Conservation (phyloP, 2,888 invertebrate species). For the Watsonalla binaria region DNA sequence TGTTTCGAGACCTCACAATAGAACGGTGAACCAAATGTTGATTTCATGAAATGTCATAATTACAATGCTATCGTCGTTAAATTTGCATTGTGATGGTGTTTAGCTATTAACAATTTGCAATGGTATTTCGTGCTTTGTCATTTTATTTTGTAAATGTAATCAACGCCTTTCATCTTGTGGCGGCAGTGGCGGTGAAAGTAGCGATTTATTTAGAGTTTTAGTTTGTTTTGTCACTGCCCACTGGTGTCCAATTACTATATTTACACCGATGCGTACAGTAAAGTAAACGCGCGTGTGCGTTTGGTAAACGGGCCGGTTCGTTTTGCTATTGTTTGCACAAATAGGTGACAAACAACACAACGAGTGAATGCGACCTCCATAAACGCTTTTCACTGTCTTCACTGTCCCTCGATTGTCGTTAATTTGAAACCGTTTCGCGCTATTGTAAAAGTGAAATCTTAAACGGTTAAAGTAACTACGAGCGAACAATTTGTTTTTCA, state of each 20-base stretch:
- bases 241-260: constrained; percentile 5
- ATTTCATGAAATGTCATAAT: neutral
- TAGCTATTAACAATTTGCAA: neutral
- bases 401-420: constrained; percentile 43
- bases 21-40: neutral
- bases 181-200: neutral
- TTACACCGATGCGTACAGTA: constrained; percentile 12
- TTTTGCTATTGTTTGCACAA: constrained; percentile 50
- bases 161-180: neutral
- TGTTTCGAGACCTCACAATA: neutral
- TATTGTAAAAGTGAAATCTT: constrained; percentile 58
- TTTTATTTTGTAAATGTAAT: neutral
- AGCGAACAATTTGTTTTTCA: constrained; percentile 7
- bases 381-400: constrained; percentile 47
- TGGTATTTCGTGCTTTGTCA: neutral
- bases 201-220: constrained; percentile 2
- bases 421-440: constrained; percentile 44
- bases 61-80: neutral
- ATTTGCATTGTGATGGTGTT: neutral
- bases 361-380: constrained; percentile 33
- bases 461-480: constrained; percentile 28
- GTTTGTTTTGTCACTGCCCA: constrained; percentile 2
- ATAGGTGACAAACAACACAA: constrained; percentile 44
- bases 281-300: constrained; percentile 31
- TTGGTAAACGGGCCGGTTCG: constrained; percentile 22